Conservation (phyloP, 2,797 vertebrate species). For the Argentina silus region DNA sequence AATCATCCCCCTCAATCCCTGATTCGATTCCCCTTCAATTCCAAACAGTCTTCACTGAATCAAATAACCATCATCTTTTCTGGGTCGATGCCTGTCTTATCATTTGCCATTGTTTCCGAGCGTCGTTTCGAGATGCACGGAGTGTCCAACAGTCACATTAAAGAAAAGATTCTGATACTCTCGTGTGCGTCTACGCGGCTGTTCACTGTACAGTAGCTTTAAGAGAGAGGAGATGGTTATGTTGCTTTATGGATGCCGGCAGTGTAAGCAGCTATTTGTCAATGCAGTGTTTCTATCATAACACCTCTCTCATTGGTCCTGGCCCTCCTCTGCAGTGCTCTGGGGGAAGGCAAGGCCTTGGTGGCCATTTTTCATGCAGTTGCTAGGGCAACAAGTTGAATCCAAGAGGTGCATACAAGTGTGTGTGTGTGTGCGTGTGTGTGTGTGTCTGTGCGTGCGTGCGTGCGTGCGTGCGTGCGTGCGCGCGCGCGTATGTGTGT, state of each 20-base stretch:
- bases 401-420: constrained; percentile 43
- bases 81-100: neutral
- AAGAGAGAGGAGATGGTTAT: neutral
- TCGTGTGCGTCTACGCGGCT: neutral
- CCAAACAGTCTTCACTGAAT: neutral
- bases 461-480: neutral
- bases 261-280: constrained; percentile 34
- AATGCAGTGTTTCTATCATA: constrained; percentile 35
- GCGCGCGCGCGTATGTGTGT: neutral
- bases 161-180: no score
- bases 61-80: neutral
- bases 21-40: neutral
- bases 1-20: neutral
- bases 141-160: no score
- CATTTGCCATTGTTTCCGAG: neutral
- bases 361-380: constrained; percentile 71
- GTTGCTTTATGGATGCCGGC: constrained; percentile 3
- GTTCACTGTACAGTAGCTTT: neutral
- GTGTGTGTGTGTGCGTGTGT: constrained; percentile 7
- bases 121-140: no score
- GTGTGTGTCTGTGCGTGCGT: constrained; percentile 25
- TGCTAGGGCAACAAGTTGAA: constrained; percentile 76
- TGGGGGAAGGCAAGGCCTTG: constrained; percentile 31
- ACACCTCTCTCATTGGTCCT: neutral
- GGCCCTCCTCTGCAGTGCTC: neutral